phyloP scores from a whole-genome alignment of 2,113 vertebrate genomes.

The Dicentrarchus labrax region DNA sequence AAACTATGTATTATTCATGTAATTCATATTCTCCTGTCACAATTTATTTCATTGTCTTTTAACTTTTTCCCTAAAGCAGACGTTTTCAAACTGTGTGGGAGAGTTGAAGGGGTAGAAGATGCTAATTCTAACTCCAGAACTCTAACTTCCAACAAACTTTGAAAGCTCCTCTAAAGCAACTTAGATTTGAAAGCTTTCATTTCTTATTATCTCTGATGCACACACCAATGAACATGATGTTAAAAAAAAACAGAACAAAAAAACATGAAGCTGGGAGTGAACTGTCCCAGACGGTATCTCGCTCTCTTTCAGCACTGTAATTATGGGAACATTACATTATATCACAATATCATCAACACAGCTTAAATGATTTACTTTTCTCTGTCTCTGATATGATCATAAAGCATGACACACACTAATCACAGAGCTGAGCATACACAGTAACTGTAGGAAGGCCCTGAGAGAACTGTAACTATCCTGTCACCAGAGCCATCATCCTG shows the following conservation, averaged over 20 bases:
- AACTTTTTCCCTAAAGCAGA: not conserved
- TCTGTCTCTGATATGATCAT: slow-evolving; percentile 1
- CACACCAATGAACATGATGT: no score
- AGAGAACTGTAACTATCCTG: not conserved
- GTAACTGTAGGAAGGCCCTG: not conserved
- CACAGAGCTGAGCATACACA: slow-evolving; percentile 6
- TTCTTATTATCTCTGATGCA: not conserved
- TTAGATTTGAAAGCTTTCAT: not conserved
- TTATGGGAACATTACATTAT: slow-evolving; percentile 12
- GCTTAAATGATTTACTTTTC: slow-evolving; percentile 1
- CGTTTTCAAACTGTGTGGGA: not conserved
- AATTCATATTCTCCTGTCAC: not conserved
- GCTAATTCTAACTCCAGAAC: not conserved
- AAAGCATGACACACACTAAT: slow-evolving; percentile 16
- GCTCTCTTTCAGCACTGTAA: not conserved
- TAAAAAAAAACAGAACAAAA: not conserved
- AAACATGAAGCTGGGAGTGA: not conserved
- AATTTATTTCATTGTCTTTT: not conserved
- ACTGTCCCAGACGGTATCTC: not conserved
- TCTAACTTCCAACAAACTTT: not conserved
- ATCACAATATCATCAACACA: slow-evolving; percentile 7
- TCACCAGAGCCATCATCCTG: slow-evolving; percentile 5
- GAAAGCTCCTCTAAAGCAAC: not conserved
- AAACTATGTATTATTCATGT: not conserved
- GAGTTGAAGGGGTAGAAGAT: not conserved